Evolutionary conservation across 2,113 vertebrate species (phyloP).

Genomic region (Canis aureus): DNA sequence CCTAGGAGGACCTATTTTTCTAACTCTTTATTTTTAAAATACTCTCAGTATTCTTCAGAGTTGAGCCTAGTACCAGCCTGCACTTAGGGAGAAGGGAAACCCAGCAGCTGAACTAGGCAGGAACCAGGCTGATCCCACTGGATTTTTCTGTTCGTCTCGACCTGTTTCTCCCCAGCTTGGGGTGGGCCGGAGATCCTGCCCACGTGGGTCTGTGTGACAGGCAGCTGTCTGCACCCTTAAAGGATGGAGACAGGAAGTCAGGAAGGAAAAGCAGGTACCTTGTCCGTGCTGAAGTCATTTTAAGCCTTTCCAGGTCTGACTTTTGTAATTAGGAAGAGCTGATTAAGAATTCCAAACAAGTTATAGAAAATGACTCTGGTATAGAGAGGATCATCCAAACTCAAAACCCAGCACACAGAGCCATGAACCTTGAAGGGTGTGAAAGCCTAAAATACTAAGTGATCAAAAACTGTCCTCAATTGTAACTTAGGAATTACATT

Average conservation of each 20-base stretch:
- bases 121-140: background rate
- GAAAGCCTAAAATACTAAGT: background rate
- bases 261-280: background rate
- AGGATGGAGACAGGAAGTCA: background rate
- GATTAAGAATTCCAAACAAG: background rate
- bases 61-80: background rate
- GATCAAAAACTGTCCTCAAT: background rate
- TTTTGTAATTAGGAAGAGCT: background rate
- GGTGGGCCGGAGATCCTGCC: background rate
- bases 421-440: background rate
- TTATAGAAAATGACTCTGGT: background rate
- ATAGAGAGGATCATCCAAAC: background rate
- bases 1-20: background rate
- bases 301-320: background rate
- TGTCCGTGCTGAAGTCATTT: background rate
- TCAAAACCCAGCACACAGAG: background rate
- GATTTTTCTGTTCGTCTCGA: background rate
- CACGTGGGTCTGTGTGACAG: rapidly evolving
- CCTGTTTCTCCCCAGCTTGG: background rate
- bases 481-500: background rate
- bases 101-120: too few species aligned
- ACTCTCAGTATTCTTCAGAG: background rate
- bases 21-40: background rate
- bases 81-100: background rate
- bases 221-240: background rate